A percentile compares a stretch with the other conserved stretches of the same genome.
These are phyloP conservation scores for Calonectris borealis DNA, from an alignment of 2,113 vertebrate genomes.

Conservation along the genomic window DNA sequence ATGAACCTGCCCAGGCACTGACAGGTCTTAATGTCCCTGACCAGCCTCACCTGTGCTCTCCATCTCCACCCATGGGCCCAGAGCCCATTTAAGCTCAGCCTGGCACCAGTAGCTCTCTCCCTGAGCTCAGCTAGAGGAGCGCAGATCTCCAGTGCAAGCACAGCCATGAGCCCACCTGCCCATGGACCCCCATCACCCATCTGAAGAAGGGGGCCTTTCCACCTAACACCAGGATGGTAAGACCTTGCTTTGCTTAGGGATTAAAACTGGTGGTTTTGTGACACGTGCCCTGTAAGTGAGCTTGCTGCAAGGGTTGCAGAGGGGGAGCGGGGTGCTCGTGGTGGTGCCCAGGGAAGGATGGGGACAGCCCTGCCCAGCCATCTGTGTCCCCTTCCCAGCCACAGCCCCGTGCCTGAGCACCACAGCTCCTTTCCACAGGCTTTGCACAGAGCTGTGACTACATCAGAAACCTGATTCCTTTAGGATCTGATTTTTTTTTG, in stretches of 20 bases:
- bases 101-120: rapidly evolving
- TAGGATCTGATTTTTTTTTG: background rate
- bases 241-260: background rate
- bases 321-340: rapidly evolving
- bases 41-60: background rate
- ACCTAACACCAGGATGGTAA: rapidly evolving
- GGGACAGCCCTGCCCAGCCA: background rate
- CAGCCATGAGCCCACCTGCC: rapidly evolving
- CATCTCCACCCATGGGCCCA: background rate
- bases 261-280: background rate
- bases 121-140: rapidly evolving
- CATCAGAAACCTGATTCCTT: background rate
- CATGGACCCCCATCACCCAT: rapidly evolving
- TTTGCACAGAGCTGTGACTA: background rate
- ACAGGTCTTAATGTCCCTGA: background rate
- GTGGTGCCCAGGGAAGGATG: no score
- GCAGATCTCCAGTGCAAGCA: rapidly evolving
- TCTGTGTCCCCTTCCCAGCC: background rate
- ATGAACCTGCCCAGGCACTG: background rate
- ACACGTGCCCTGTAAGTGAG: rapidly evolving
- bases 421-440: background rate
- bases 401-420: rapidly evolving
- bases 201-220: rapidly evolving
- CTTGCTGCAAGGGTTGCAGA: background rate
- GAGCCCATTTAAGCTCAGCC: background rate